Evolutionary conservation across 2,113 vertebrate genomes (phyloP), one percentile per base, ranked within the genome.

Genomic region (Fregata magnificens): DNA sequence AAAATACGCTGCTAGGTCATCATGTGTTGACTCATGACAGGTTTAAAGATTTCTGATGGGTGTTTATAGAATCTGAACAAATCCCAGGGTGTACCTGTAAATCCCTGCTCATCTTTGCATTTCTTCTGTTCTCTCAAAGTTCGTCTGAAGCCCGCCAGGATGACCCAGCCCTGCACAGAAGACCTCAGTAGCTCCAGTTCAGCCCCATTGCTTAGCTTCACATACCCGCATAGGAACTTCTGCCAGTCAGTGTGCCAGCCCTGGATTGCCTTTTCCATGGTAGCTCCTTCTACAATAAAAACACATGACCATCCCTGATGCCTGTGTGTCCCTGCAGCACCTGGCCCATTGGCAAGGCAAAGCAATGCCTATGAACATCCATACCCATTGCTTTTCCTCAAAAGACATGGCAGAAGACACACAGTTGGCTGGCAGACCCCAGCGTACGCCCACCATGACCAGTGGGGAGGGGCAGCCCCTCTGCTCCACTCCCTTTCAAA

Each of bases 161-260:
- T 70, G 62, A 6, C 16, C 7, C 16, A 61, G n/a, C 31, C 42
- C 32, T 1, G 4, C 59, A 45, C 2, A 63, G 49, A 17, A 14
- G 14, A 44, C 34, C 16, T 72, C 0, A 0, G 21, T 52, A 55
- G 26, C 24, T 78, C 19, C 40, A 62, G 44, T 31, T n/a, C 25
- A 86, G 32, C 25, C 12, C 9, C 28, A 72, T 11, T 86, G 20
- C 40, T 65, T 67, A n/a, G 2, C 24, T 77, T 47, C 34, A 13
- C 0, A 1, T 28, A 42, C 15, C 14, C 21, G 20, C 4, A 7
- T 1, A 24, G 4, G 16, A 80, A 73, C 16, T 49, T 77, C 34
- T 83, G 40, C 34, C 49, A 50, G 25, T 15, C 52, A 82, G 0
- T 24, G 29, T 53, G 21, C 40, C 3, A 1, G 28, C 32, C 47